Percentiles rank a stretch among this genome's conserved stretches.
phyloP scores from a whole-genome alignment of 2,888 invertebrate genomes.

The Drepanosiphum platanoidis region DNA sequence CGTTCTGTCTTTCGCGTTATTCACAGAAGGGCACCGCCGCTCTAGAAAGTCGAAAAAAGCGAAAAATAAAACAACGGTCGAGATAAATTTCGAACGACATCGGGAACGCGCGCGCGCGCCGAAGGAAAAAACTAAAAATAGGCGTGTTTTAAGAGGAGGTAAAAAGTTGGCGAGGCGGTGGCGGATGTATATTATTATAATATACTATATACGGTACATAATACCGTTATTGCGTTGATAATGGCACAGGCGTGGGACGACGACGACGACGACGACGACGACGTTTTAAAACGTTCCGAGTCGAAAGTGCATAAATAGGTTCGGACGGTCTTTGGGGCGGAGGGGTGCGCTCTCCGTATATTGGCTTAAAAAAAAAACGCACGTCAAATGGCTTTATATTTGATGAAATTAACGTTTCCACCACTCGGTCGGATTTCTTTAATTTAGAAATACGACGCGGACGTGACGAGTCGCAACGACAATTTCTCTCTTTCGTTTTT shows the following conservation, averaged over 20 bases:
- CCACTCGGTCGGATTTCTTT: constrained; percentile 45
- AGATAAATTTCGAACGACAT: too few relatives aligned
- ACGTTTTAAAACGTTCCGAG: constrained; percentile 10
- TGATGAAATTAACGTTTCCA: constrained; percentile 52
- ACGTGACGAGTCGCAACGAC: constrained; percentile 27
- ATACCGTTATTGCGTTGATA: neutral
- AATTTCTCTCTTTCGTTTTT: neutral
- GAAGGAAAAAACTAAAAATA: too few relatives aligned
- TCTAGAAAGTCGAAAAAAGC: too few relatives aligned
- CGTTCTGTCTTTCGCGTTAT: too few relatives aligned
- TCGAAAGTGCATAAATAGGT: constrained; percentile 11
- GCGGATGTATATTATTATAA: too few relatives aligned
- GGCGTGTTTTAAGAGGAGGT: neutral
- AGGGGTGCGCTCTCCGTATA: neutral
- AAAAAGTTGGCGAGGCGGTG: too few relatives aligned
- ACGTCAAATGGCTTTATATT: constrained; percentile 32
- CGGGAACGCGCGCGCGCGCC: too few relatives aligned
- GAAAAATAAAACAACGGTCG: too few relatives aligned
- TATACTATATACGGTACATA: too few relatives aligned
- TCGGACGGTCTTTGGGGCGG: neutral
- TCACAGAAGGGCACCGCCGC: too few relatives aligned
- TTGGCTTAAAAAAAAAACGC: constrained; percentile 42
- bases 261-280: too few relatives aligned
- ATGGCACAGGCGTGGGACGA: neutral
- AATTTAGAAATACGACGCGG: constrained; percentile 44